phyloP scores from a whole-genome alignment of 2,888 invertebrate species.

The Oxycera nigricornis region DNA sequence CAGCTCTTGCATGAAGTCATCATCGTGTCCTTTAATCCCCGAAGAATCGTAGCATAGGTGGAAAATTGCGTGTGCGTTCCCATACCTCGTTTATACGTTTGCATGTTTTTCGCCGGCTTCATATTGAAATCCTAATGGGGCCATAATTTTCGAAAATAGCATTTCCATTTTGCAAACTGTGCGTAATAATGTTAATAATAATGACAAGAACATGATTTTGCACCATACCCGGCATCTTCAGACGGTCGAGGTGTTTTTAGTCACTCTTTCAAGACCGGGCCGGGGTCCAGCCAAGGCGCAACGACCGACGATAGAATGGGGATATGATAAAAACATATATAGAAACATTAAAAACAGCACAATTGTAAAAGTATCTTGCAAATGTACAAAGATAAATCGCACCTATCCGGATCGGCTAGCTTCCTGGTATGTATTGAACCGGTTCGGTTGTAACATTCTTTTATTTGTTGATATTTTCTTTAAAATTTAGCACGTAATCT shows the following conservation, averaged over 20 bases:
- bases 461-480: conserved; percentile 7
- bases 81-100: not conserved
- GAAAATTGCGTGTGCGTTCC: not conserved
- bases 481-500: conserved; percentile 8
- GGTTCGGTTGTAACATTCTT: conserved; percentile 18
- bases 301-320: not conserved
- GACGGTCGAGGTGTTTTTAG: not conserved
- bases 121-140: conserved; percentile 11
- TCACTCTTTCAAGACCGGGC: not conserved
- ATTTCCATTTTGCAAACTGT: conserved; percentile 4
- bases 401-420: conserved; percentile 1
- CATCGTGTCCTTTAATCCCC: not conserved
- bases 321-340: not conserved
- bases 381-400: conserved; percentile 32
- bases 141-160: conserved; percentile 23
- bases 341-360: conserved; percentile 18
- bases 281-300: not conserved
- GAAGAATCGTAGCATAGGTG: not conserved
- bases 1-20: no score
- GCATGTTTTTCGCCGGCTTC: not conserved
- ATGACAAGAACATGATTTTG: conserved; percentile 31
- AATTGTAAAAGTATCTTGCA: conserved; percentile 17
- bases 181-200: conserved; percentile 32
- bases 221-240: not conserved
- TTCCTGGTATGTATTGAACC: conserved; percentile 34